Conservation (phyloP, 2,113 vertebrate genomes). For the Phalacrocorax carbo region DNA sequence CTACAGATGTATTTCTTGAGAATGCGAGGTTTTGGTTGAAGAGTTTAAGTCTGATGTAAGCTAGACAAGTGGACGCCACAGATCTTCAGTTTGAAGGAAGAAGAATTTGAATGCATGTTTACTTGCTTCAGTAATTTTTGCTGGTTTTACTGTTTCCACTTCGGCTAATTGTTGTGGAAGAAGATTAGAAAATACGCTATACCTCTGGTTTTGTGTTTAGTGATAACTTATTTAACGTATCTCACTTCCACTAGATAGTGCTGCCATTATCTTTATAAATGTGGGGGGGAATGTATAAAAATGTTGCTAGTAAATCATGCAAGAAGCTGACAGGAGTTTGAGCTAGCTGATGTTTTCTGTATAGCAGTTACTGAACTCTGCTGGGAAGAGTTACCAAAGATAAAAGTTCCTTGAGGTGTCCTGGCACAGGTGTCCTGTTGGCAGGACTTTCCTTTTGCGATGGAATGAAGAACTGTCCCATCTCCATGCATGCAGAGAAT, state of each 20-base stretch:
- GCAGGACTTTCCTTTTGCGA: neutral
- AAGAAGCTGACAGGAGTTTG: neutral
- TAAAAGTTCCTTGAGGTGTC: neutral
- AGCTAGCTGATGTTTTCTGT: neutral
- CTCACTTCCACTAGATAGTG: neutral
- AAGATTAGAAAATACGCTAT: neutral
- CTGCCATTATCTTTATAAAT: accelerated
- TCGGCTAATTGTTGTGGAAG: neutral
- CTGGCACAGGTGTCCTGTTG: neutral
- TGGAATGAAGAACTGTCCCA: neutral
- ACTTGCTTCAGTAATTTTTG: neutral
- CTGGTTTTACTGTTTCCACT: neutral
- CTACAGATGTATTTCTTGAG: constrained; percentile 26
- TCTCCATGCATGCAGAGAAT: neutral
- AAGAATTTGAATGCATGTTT: constrained; percentile 18
- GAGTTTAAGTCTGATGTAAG: constrained; percentile 4
- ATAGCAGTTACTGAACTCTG: neutral
- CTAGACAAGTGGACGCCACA: neutral
- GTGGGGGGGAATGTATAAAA: accelerated
- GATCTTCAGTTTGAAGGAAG: constrained; percentile 18
- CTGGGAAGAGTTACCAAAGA: neutral
- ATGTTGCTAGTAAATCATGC: accelerated
- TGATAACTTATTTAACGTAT: neutral
- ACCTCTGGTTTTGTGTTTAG: neutral
- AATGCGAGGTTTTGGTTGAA: neutral